These are phyloP conservation scores for Apis mellifera DNA, from an alignment of 1,140 invertebrate genomes.

Conservation along the genomic window DNA sequence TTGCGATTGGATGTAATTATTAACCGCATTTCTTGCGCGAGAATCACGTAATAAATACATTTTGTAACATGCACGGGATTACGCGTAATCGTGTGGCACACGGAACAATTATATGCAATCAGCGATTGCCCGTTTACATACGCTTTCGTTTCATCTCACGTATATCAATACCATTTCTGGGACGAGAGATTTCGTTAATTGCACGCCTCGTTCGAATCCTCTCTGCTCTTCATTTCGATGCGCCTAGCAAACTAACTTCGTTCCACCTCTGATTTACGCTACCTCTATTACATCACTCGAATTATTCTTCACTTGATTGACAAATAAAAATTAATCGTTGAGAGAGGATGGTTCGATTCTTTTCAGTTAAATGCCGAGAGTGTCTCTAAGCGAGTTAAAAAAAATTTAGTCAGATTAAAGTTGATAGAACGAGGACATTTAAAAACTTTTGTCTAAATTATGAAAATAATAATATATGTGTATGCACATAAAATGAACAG, in stretches of 20 bases:
- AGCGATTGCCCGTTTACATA: background rate
- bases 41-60: background rate
- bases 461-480: no score
- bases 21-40: background rate
- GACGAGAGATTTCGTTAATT: background rate
- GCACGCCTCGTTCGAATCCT: background rate
- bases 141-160: constrained; percentile 4
- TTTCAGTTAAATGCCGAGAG: no score
- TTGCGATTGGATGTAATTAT: background rate
- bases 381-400: no score
- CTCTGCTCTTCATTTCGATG: background rate
- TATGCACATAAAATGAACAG: no score
- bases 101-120: background rate
- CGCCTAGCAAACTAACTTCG: background rate
- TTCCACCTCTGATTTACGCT: background rate
- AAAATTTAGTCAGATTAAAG: no score
- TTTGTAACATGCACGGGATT: background rate
- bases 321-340: background rate
- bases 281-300: background rate
- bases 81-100: background rate
- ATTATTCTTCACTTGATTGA: background rate
- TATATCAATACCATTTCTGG: background rate
- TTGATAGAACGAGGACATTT: no score
- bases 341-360: constrained; percentile 1
- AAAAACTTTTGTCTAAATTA: no score